Base-by-base conservation (phyloP, 2,113 vertebrate genomes). In the Echinops telfairi region DNA sequence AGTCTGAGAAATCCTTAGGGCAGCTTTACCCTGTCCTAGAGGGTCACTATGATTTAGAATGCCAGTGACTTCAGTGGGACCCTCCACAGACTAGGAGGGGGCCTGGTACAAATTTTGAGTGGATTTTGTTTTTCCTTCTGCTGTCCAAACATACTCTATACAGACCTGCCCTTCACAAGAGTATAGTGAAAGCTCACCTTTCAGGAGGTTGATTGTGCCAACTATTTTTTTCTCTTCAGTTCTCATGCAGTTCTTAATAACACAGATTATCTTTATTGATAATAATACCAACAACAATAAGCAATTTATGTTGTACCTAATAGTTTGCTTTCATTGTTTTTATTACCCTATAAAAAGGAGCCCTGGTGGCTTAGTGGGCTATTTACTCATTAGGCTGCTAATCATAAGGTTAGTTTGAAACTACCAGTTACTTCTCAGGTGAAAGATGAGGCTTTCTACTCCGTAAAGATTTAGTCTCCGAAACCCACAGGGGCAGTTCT, bases 191-290 rank as follows among this genome's bases (percentile, higher is more conserved):
- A 53, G 36, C 66, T 91, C 19, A 53, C 86, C 89, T 91, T 90
- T 96, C 23, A 85, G 29, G 95, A 94, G 36, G 88, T 90, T 93
- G 68, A 90, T 90, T 93, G 68, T 57, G 66, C 16, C 43, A 62
- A 58, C 80, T 43, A 62, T 75, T 90, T 90, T 90, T 93, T 93
- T 75, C 31, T 82, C 78, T 68, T 86, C 20, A 25, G 43, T 36
- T 90, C 27, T 91, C 7, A 31, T 84, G 29, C 19, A 94, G 82
- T 66, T 82, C 36, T 2, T 33, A 20, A 29, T 23, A 33, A 27
- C 85, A 62, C 25, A 10, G 25, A 43, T 92, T 86, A 86, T 89
- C 29, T 77, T 93, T 43, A 19, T 78, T 90, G 91, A 58, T 91
- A 86, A 82, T 33, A 31, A 58, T 19, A 80, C 25, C 93, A 86